phyloP scores from a whole-genome alignment of 2,113 vertebrate genomes.

The Upupa epops region DNA sequence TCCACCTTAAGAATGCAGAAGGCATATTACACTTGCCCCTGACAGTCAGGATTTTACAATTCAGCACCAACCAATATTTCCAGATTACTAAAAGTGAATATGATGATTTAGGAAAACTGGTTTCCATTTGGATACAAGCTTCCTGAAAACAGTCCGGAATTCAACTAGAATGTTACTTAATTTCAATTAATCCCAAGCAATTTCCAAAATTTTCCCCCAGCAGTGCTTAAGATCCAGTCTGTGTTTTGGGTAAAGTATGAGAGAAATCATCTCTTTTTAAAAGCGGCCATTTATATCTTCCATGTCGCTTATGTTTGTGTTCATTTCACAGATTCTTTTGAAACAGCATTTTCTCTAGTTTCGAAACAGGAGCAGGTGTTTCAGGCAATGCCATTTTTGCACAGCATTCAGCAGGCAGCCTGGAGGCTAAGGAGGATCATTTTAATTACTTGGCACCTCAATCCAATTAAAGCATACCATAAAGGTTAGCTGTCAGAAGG shows the following conservation, averaged over 20 bases:
- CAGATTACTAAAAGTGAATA: neutral
- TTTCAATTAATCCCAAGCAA: neutral
- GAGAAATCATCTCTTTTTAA: neutral
- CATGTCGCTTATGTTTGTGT: neutral
- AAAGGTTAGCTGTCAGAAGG: neutral
- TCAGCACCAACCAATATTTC: neutral
- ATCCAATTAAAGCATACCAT: neutral
- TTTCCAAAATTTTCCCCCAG: neutral
- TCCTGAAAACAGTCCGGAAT: neutral
- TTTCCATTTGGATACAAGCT: neutral
- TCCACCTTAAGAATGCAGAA: neutral
- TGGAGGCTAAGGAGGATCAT: neutral
- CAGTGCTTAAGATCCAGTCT: neutral
- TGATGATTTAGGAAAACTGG: neutral
- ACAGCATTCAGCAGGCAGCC: neutral
- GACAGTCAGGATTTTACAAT: neutral
- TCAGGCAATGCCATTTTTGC: neutral
- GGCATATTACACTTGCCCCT: neutral
- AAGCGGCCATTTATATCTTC: neutral
- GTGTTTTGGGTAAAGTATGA: neutral
- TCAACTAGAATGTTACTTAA: neutral
- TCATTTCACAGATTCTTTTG: neutral
- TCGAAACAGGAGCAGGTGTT: neutral
- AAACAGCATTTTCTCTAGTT: neutral
- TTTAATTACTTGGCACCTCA: slow-evolving; percentile 39